Evolutionary conservation across 1,140 invertebrate species (phyloP).

Genomic region (Lethrus apterus): DNA sequence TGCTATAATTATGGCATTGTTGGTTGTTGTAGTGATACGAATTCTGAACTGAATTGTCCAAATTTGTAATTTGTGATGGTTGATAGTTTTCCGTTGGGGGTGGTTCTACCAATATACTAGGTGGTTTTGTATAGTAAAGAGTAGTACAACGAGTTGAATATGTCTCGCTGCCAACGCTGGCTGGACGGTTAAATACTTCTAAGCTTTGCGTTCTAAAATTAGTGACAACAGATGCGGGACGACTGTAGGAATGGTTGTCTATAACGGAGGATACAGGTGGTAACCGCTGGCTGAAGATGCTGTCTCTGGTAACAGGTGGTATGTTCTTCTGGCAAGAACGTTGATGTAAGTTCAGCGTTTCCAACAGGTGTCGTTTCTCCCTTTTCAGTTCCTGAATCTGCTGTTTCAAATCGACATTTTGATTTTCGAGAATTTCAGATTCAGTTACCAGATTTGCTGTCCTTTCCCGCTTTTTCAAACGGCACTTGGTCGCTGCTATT

Average conservation of each 20-base stretch:
- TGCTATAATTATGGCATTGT: slow-evolving; percentile 34
- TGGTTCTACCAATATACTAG: slow-evolving; percentile 35
- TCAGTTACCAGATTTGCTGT: slow-evolving; percentile 81
- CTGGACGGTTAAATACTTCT: slow-evolving; percentile 24
- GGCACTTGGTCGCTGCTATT: slow-evolving; percentile 91
- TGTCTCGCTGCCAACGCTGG: slow-evolving; percentile 22
- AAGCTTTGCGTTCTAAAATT: slow-evolving; percentile 23
- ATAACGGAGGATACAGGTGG: slow-evolving; percentile 35
- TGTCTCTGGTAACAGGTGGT: slow-evolving; percentile 28
- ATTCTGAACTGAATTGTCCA: slow-evolving; percentile 26
- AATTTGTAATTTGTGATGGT: slow-evolving; percentile 32
- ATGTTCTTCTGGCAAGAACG: slow-evolving; percentile 61
- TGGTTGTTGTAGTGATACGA: slow-evolving; percentile 27
- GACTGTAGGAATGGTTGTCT: slow-evolving; percentile 37
- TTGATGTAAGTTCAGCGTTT: slow-evolving; percentile 64
- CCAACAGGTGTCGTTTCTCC: slow-evolving; percentile 62
- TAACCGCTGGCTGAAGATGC: slow-evolving; percentile 25
- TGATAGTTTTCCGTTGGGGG: slow-evolving; percentile 30
- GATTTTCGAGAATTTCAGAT: slow-evolving; percentile 76
- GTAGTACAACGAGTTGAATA: slow-evolving; percentile 19
- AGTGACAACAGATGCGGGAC: slow-evolving; percentile 24
- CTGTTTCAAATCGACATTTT: slow-evolving; percentile 76
- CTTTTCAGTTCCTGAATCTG: slow-evolving; percentile 69
- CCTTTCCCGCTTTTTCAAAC: slow-evolving; percentile 86
- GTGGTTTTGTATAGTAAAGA: slow-evolving; percentile 27